Evolutionary conservation across 2,888 invertebrate genomes (phyloP), one percentile per base, ranked within the genome.

Genomic region (Caenorhabditis imperialis): DNA sequence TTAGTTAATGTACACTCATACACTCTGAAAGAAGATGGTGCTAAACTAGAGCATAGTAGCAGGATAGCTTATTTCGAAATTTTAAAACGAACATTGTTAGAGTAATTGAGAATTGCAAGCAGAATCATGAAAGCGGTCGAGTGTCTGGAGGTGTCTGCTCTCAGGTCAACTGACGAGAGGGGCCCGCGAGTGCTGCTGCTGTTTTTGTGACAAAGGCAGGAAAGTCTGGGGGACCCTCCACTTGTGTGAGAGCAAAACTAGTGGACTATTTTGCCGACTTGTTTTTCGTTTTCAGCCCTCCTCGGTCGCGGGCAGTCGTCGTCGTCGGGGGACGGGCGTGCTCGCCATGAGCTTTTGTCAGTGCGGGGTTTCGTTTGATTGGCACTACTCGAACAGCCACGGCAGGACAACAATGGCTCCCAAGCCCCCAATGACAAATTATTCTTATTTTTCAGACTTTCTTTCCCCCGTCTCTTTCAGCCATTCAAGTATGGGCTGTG

Each of bases 261-360:
- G 50, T 51, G 57, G 67, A 67, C 67, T 67, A 67, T 67, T 67
- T 67, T 67, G 67, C 67, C 51, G 45, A 57, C 57, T 67, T 67
- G 67, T 67, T 67, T 67, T 67, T 54, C n/a, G 67, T 67, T 67
- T 67, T 57, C 67, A 67, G 67, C 63, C 38, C 30, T n/a, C n/a
- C 10, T 30, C 30, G 10, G 30, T 30, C 30, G n/a, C n/a, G n/a
- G n/a, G n/a, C n/a, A n/a, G n/a, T n/a, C n/a, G n/a, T n/a, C n/a
- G n/a, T n/a, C 50, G 35, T 35, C 50, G 27, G 63, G 51, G 53
- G 54, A 55, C 53, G 38, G 54, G 45, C 55, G 63, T 65, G 63
- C 57, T 51, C 67, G 50, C 30, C 50, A 22, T 65, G 65, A 65
- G 65, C 65, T 65, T 65, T 65, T 57, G 67, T 55, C 57, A 67